Percentiles rank a stretch among this genome's conserved stretches.
These are phyloP conservation scores for Alviniconcha marisindica DNA, from an alignment of 1,140 invertebrate species.

Conservation along the genomic window DNA sequence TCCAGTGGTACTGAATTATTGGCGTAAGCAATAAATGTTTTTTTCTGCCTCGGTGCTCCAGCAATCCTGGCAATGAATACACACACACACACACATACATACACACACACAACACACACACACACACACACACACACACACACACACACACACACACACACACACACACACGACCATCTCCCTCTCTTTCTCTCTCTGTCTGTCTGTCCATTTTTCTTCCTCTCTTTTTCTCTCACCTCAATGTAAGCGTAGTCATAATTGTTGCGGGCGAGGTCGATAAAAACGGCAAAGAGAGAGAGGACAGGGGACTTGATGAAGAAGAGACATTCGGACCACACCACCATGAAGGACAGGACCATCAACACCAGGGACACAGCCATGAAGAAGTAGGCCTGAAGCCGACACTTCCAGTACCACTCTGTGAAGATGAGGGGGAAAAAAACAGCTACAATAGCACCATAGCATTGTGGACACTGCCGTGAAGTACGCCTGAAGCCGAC, in stretches of 20 bases:
- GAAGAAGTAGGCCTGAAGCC: constrained; percentile 85
- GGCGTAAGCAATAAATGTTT: too few species aligned
- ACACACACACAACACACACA: too few species aligned
- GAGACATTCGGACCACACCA: constrained; percentile 99
- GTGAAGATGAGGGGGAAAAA: too few species aligned
- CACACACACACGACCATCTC: background rate
- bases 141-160: constrained; percentile 14
- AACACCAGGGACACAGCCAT: constrained; percentile 85
- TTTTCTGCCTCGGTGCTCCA: too few species aligned
- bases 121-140: constrained; percentile 8
- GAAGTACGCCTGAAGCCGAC: background rate
- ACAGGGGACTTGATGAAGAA: constrained; percentile 95
- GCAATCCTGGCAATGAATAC: too few species aligned
- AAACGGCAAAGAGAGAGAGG: constrained; percentile 95
- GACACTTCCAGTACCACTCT: constrained; percentile 98
- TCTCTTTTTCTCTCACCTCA: too few species aligned
- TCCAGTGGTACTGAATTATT: too few species aligned
- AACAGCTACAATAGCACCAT: background rate
- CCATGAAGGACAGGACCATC: constrained; percentile 88
- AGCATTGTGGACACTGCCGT: background rate
- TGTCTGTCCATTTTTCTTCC: too few species aligned
- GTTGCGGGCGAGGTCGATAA: constrained; percentile 87
- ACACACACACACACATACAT: too few species aligned
- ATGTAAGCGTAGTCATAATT: constrained; percentile 96
- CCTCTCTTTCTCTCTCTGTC: too few species aligned